phyloP scores from a whole-genome alignment of 2,888 invertebrate species.

The Drosophila mulleri region DNA sequence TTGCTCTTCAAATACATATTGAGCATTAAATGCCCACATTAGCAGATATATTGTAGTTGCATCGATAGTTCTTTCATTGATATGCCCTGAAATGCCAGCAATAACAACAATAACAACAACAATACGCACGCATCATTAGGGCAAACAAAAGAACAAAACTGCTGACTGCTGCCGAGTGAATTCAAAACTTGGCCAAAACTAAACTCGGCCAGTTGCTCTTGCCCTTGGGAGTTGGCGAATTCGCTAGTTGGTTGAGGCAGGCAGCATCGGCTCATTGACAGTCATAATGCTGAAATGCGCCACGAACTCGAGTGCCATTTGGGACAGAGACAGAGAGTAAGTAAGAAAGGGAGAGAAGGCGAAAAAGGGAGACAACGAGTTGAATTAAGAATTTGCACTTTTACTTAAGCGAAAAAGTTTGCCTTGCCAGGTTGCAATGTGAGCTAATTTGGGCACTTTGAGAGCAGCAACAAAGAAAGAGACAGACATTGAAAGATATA shows the following conservation, averaged over 20 bases:
- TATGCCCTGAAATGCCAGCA: conserved; percentile 20
- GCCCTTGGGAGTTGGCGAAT: conserved; percentile 45
- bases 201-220: conserved; percentile 1
- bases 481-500: neutral
- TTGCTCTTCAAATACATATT: neutral
- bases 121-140: conserved; percentile 60
- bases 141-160: conserved; percentile 55
- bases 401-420: conserved; percentile 75
- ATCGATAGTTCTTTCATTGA: conserved; percentile 44
- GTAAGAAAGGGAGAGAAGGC: conserved; percentile 3
- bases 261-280: conserved; percentile 73
- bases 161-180: conserved; percentile 60
- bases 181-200: conserved; percentile 33
- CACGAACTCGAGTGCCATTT: neutral
- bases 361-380: neutral
- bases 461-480: conserved; percentile 4
- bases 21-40: neutral
- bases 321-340: conserved; percentile 6
- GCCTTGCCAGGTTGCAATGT: conserved; percentile 68
- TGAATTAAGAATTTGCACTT: conserved; percentile 73
- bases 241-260: conserved; percentile 59
- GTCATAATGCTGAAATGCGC: conserved; percentile 74
- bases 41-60: conserved; percentile 12
- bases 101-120: conserved; percentile 3
- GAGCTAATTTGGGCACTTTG: conserved; percentile 65